A percentile compares a stretch with the other conserved stretches of the same genome.
Evolutionary conservation across 2,797 vertebrate species (phyloP).

Genomic region (Muraenolepis orangiensis): DNA sequence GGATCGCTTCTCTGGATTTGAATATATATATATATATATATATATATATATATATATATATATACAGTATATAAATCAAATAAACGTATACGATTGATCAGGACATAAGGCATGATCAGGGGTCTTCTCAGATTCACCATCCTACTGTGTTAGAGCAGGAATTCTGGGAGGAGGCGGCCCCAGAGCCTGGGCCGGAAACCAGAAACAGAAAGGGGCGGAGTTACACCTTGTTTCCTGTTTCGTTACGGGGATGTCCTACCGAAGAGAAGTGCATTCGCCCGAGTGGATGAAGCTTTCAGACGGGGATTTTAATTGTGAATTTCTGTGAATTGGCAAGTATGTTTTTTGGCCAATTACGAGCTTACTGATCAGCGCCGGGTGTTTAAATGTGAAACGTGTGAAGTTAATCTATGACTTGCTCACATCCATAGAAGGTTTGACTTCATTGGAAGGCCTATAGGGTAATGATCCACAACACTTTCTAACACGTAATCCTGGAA

Average conservation of each 20-base stretch:
- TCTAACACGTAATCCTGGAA: neutral
- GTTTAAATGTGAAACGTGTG: neutral
- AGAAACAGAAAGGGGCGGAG: neutral
- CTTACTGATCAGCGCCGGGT: neutral
- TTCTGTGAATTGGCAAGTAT: neutral
- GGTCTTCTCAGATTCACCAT: neutral
- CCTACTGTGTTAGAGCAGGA: no score
- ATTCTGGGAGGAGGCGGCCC: neutral
- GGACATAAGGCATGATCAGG: neutral
- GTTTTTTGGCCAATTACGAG: neutral
- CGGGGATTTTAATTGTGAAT: neutral
- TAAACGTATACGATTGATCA: neutral
- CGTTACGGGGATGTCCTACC: neutral
- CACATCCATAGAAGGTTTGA: no score
- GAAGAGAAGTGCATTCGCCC: neutral
- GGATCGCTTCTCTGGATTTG: neutral
- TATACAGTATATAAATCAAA: no score
- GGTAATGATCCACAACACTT: neutral
- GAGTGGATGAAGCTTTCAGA: neutral
- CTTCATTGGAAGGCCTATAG: neutral
- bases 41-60: no score
- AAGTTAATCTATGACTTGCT: neutral
- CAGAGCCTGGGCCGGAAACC: neutral
- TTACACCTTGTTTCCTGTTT: neutral
- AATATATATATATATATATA: neutral